These are phyloP conservation scores for Leptodirus hochenwartii DNA, from an alignment of 2,888 invertebrate species.

Conservation along the genomic window DNA sequence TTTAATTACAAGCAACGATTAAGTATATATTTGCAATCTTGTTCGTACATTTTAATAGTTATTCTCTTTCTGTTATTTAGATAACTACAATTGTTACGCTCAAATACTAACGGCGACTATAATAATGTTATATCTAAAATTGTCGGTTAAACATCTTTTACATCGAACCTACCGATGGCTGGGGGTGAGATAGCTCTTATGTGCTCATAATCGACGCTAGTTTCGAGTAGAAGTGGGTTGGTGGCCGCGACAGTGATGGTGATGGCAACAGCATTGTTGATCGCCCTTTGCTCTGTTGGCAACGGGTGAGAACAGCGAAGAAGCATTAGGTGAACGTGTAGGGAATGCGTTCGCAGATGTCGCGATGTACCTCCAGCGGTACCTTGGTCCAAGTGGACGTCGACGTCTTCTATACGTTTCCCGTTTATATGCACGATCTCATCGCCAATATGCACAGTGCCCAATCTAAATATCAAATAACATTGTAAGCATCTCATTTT, in stretches of 20 bases:
- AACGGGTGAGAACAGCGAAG: neutral
- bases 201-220: slow-evolving; percentile 53
- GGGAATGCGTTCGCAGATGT: slow-evolving; percentile 39
- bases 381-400: too few species aligned
- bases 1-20: too few species aligned
- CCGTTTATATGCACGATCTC: slow-evolving; percentile 78
- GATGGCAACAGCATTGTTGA: neutral
- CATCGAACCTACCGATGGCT: too few species aligned
- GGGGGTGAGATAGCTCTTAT: slow-evolving; percentile 30
- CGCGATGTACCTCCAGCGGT: slow-evolving; percentile 50
- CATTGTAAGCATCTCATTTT: too few species aligned
- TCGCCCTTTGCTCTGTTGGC: slow-evolving; percentile 1
- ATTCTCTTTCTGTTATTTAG: too few species aligned
- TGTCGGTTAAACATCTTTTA: too few species aligned
- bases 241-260: slow-evolving; percentile 34
- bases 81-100: too few species aligned
- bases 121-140: too few species aligned
- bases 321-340: slow-evolving; percentile 28
- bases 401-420: slow-evolving; percentile 52
- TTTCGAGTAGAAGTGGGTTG: slow-evolving; percentile 34
- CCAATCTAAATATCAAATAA: slow-evolving; percentile 39
- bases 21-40: too few species aligned
- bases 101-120: too few species aligned
- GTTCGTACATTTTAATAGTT: too few species aligned
- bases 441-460: slow-evolving; percentile 62